A percentile compares a stretch with the other conserved stretches of the same genome.
Conservation (phyloP, 2,113 vertebrate species). For the Danionella cerebrum region DNA sequence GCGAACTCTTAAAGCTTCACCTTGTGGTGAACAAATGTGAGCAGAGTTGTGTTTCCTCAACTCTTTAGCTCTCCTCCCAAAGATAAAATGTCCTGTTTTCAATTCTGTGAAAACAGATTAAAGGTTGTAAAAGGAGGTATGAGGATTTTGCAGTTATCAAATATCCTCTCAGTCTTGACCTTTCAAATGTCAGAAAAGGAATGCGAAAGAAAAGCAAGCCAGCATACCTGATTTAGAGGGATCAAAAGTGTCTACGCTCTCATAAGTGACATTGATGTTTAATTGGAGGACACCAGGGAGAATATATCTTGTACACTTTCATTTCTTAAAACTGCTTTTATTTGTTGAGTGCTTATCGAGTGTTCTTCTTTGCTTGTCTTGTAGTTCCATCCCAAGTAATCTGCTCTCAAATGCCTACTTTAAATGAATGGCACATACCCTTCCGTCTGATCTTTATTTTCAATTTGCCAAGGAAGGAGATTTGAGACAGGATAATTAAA, state of each 20-base stretch:
- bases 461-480: constrained; percentile 1
- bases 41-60: constrained; percentile 23
- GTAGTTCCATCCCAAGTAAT: constrained; percentile 22
- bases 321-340: constrained; percentile 27
- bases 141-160: constrained; percentile 68
- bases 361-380: constrained; percentile 44
- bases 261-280: constrained; percentile 49
- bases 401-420: constrained; percentile 6
- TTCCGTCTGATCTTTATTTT: constrained; percentile 1
- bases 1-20: constrained; percentile 14
- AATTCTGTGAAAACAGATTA: constrained; percentile 59
- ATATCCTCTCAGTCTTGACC: constrained; percentile 70
- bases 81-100: constrained; percentile 62
- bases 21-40: constrained; percentile 14
- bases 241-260: constrained; percentile 59
- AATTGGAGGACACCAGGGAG: constrained; percentile 39
- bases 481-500: constrained; percentile 40
- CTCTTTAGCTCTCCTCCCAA: constrained; percentile 47
- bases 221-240: constrained; percentile 61
- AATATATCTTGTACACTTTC: constrained; percentile 41
- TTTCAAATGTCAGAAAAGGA: constrained; percentile 69
- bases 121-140: constrained; percentile 59
- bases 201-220: constrained; percentile 61
- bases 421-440: not conserved
- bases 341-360: constrained; percentile 34